Conservation (phyloP, 2,797 vertebrate genomes). For the Dicrostonyx torquatus region DNA sequence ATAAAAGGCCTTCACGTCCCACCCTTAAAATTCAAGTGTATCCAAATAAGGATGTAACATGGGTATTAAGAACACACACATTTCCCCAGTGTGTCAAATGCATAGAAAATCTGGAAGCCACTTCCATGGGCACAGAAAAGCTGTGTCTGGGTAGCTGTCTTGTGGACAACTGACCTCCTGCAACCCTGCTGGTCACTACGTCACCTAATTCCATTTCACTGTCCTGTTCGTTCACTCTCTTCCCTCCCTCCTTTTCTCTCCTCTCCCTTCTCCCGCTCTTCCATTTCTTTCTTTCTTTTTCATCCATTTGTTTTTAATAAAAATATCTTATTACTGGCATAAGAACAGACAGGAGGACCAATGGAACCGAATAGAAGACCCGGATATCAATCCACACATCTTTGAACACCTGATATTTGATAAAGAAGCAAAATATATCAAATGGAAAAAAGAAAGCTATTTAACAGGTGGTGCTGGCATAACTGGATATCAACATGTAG, state of each 20-base stretch:
- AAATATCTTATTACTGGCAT: neutral
- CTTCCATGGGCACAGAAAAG: neutral
- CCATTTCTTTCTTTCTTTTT: neutral
- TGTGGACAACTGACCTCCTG: too few relatives aligned
- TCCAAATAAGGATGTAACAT: neutral
- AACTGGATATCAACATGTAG: too few relatives aligned
- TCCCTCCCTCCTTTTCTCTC: neutral
- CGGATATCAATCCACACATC: too few relatives aligned
- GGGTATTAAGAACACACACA: neutral
- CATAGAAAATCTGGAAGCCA: neutral
- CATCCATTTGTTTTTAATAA: neutral
- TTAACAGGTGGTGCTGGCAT: too few relatives aligned
- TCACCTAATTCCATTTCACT: neutral
- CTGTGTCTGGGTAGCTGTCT: fast-evolving
- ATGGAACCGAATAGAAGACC: too few relatives aligned
- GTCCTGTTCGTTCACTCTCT: too few relatives aligned
- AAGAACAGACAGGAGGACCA: too few relatives aligned
- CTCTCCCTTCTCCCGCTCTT: neutral
- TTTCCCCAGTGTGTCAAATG: neutral
- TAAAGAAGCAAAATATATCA: too few relatives aligned
- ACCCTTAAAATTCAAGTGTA: too few relatives aligned
- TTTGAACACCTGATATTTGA: too few relatives aligned
- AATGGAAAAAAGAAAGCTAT: too few relatives aligned
- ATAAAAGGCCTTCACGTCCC: neutral
- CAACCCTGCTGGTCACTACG: neutral